Conservation (phyloP, 1,140 invertebrate species). For the Belonocnema kinseyi region DNA sequence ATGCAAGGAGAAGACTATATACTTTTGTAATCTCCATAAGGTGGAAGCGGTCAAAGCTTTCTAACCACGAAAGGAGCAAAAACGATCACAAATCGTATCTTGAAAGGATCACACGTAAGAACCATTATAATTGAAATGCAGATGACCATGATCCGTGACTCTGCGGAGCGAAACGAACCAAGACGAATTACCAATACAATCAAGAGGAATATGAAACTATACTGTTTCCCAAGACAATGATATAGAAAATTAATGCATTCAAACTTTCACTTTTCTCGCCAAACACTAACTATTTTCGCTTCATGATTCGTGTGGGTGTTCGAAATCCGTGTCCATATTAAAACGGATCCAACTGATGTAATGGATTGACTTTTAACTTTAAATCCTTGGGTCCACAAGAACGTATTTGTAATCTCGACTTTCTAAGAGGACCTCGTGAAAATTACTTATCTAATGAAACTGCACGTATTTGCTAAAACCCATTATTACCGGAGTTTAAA, state of each 20-base stretch:
- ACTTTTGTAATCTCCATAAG: background rate
- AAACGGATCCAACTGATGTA: no score
- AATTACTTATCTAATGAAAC: no score
- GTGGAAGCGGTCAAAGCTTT: background rate
- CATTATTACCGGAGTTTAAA: no score
- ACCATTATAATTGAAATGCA: background rate
- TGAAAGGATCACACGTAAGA: background rate
- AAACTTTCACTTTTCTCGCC: conserved; percentile 5
- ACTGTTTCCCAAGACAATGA: background rate
- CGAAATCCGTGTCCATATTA: no score
- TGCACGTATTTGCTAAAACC: no score
- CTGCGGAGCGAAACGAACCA: background rate
- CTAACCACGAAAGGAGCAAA: background rate
- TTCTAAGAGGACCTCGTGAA: no score
- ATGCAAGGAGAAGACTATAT: background rate
- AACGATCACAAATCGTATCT: conserved; percentile 1
- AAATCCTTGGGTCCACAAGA: no score
- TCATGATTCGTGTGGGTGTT: background rate
- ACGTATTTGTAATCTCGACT: no score
- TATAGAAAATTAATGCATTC: background rate
- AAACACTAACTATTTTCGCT: background rate
- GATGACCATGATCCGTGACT: conserved; percentile 3
- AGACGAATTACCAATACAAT: background rate
- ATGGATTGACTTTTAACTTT: no score
- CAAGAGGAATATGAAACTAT: background rate